A percentile compares a stretch with the other conserved stretches of the same genome.
These are phyloP conservation scores for Neuroterus valhalla DNA, from an alignment of 1,140 invertebrate genomes.

Conservation along the genomic window DNA sequence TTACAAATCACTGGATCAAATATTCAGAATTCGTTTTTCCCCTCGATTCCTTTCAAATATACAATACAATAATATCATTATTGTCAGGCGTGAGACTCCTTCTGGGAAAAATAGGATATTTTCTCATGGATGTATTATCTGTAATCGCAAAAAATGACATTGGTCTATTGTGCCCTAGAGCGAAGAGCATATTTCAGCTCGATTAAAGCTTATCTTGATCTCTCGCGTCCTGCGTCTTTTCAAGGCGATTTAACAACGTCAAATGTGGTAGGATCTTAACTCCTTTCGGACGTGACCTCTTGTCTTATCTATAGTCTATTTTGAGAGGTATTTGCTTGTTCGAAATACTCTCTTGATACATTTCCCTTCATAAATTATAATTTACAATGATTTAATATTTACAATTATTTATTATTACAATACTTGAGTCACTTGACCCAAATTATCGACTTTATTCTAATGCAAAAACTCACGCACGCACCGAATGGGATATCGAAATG, in stretches of 20 bases:
- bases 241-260: conserved; percentile 15
- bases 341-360: background rate
- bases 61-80: no score
- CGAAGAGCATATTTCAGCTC: background rate
- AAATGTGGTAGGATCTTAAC: background rate
- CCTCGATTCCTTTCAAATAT: no score
- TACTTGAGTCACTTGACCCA: no score
- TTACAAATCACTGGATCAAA: no score
- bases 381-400: background rate
- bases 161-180: background rate
- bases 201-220: conserved; percentile 15
- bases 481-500: no score
- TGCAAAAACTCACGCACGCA: no score
- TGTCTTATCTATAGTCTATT: background rate
- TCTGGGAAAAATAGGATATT: no score
- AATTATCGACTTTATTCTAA: no score
- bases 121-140: no score
- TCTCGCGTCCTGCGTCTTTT: background rate
- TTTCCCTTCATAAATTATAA: background rate
- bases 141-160: background rate
- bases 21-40: no score
- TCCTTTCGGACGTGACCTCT: background rate
- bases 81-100: no score
- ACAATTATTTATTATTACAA: no score
- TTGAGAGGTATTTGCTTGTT: background rate